Evolutionary conservation across 2,888 invertebrate genomes (phyloP), one percentile per base, ranked within the genome.

Genomic region (Therioaphis trifolii): DNA sequence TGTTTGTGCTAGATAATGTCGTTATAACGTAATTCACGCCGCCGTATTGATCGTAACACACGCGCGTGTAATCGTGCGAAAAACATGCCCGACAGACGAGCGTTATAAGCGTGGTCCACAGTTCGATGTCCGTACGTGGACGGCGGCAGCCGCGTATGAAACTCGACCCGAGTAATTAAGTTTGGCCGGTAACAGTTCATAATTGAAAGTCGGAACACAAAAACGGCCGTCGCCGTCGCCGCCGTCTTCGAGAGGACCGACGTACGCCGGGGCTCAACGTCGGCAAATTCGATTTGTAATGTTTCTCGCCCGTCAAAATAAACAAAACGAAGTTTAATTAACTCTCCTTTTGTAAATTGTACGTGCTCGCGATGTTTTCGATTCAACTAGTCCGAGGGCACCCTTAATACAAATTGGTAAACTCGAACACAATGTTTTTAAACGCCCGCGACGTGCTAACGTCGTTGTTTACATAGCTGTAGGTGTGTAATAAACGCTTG

Each of bases 251-350:
- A 66, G 35, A 66, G 40, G 12, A 58, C 24, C 24, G 27, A 63
- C n/a, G n/a, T n/a, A n/a, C n/a, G 24, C 27, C 40, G 12, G 11
- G 27, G 29, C 29, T 7, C 21, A n/a, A n/a, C 55, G 21, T 1
- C 24, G 18, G 55, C 9, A 79, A 69, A 79, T 79, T 79, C 78
- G 69, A 79, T 79, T 79, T 43, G 69, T 69, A 35, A n/a, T 15
- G 43, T 66, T 77, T 35, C 55, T 52, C 55, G 78, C 24, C 78
- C 18, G 69, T 79, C 78, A 79, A 79, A 79, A 79, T 79, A 79
- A 79, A 79, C 69, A 79, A 52, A 68, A 68, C 21, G 11, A 68
- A 52, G 78, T 68, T 78, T 68, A 68, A 78, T 78, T 68, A 68
- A 68, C 68, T 68, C 12, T 2, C 12, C 52, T 49, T 63, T 68